Conservation (phyloP, 2,888 invertebrate genomes). For the Plemyria rubiginata region DNA sequence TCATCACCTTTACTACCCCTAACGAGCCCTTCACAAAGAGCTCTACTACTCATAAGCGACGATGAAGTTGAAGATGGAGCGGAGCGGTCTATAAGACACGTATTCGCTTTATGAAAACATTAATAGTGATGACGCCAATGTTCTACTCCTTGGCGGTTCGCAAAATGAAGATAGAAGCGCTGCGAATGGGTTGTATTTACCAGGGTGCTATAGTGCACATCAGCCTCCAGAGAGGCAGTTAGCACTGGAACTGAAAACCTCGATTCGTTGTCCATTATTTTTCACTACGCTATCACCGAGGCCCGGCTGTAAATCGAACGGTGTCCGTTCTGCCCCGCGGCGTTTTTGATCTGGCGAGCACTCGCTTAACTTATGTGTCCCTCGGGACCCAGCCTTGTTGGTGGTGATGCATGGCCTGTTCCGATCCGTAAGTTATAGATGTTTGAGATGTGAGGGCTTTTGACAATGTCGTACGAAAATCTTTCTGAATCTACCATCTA, state of each 20-base stretch:
- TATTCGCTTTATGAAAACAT: too few relatives aligned
- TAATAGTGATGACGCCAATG: too few relatives aligned
- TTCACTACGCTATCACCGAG: conserved; percentile 37
- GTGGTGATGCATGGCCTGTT: conserved; percentile 36
- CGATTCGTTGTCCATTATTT: conserved; percentile 30
- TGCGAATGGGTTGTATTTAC: too few relatives aligned
- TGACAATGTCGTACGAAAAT: conserved; percentile 12
- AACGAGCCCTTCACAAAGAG: too few relatives aligned
- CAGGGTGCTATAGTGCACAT: conserved; percentile 1
- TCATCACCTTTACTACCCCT: too few relatives aligned
- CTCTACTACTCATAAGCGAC: too few relatives aligned
- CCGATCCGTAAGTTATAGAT: conserved; percentile 29
- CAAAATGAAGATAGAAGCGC: too few relatives aligned
- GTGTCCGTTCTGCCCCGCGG: conserved; percentile 64
- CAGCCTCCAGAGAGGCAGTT: conserved; percentile 3
- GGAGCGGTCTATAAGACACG: too few relatives aligned
- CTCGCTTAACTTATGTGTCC: conserved; percentile 77
- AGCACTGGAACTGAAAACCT: conserved; percentile 21
- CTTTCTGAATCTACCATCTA: not conserved
- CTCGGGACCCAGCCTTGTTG: conserved; percentile 54
- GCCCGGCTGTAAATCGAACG: conserved; percentile 60
- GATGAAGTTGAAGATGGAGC: too few relatives aligned
- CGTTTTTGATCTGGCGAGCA: conserved; percentile 68
- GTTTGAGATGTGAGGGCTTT: conserved; percentile 12
- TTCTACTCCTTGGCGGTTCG: too few relatives aligned